Evolutionary conservation across 1,140 invertebrate genomes (phyloP).

Genomic region (Anastrepha obliqua): DNA sequence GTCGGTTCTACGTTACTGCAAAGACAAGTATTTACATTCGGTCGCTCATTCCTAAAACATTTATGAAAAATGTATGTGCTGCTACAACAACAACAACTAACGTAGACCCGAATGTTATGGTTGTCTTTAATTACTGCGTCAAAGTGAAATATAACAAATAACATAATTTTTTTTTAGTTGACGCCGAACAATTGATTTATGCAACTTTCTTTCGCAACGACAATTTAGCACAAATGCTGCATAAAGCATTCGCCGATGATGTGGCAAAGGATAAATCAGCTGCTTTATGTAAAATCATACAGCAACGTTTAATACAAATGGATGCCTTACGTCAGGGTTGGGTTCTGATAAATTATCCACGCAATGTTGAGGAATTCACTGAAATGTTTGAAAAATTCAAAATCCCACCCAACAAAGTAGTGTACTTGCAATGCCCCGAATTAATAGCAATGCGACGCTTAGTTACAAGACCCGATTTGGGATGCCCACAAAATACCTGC

Average conservation of each 20-base stretch:
- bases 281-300: constrained; percentile 63
- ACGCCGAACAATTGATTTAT: constrained; percentile 66
- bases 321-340: constrained; percentile 67
- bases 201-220: constrained; percentile 59
- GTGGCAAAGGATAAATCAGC: constrained; percentile 61
- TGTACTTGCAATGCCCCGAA: constrained; percentile 67
- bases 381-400: constrained; percentile 67
- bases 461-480: constrained; percentile 58
- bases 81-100: too few species aligned
- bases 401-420: constrained; percentile 67
- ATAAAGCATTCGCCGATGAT: constrained; percentile 61
- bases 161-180: constrained; percentile 57
- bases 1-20: too few species aligned
- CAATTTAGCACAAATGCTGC: constrained; percentile 59
- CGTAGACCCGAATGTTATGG: too few species aligned
- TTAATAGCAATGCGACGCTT: constrained; percentile 62
- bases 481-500: constrained; percentile 62
- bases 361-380: constrained; percentile 65
- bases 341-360: constrained; percentile 68
- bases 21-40: too few species aligned
- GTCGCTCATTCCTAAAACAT: too few species aligned
- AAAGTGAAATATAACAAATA: too few species aligned
- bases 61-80: too few species aligned
- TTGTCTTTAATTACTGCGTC: too few species aligned
- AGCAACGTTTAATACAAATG: constrained; percentile 61